Conservation (phyloP, 2,888 invertebrate genomes). For the Lepidocyrtoides sp. region DNA sequence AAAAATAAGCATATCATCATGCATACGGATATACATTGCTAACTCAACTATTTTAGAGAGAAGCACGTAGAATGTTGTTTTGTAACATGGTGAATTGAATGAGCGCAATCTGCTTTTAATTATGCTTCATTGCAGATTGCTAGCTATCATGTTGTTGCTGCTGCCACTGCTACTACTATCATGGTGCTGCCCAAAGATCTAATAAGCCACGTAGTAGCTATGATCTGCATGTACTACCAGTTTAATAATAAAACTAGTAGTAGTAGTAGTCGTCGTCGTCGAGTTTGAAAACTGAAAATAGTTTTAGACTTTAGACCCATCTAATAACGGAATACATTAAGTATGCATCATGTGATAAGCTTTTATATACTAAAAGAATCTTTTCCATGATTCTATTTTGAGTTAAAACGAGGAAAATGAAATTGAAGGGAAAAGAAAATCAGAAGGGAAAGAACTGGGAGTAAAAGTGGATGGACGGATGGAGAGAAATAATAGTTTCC, state of each 20-base stretch:
- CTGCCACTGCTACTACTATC: background rate
- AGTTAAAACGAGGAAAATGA: background rate
- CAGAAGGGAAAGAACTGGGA: background rate
- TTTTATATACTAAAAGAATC: slow-evolving; percentile 37
- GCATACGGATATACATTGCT: background rate
- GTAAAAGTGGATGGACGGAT: background rate
- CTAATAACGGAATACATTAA: slow-evolving; percentile 40
- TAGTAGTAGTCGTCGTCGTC: background rate
- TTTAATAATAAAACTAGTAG: slow-evolving; percentile 4
- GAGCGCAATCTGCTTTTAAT: slow-evolving; percentile 74
- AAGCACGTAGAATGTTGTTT: slow-evolving; percentile 34
- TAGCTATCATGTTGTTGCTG: background rate
- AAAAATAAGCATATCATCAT: background rate
- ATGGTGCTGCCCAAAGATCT: background rate
- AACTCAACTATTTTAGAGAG: no score
- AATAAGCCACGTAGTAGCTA: no score
- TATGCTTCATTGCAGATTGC: slow-evolving; percentile 73
- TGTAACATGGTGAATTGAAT: slow-evolving; percentile 46
- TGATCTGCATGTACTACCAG: background rate
- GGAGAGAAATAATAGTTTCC: slow-evolving; percentile 34
- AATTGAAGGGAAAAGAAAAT: background rate
- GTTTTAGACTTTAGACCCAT: slow-evolving; percentile 8
- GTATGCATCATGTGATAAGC: slow-evolving; percentile 47
- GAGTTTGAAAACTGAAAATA: slow-evolving; percentile 29
- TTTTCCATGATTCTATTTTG: slow-evolving; percentile 22